These are phyloP conservation scores for Oscheius sp. DNA, from an alignment of 1,140 invertebrate genomes.

Conservation along the genomic window DNA sequence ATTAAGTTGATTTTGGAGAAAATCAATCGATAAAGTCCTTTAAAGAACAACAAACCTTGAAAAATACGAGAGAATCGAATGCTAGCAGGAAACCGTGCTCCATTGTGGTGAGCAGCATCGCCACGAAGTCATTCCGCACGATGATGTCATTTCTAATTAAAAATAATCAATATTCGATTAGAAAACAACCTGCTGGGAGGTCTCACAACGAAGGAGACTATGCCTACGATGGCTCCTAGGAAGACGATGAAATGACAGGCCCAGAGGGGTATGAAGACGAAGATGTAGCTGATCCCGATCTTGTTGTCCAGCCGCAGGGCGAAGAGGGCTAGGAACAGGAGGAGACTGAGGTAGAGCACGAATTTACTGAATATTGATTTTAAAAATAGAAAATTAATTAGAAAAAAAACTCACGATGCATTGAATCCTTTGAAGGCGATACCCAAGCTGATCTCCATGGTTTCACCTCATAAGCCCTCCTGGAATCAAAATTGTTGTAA, in stretches of 20 bases:
- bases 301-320: slow-evolving; percentile 79
- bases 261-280: slow-evolving; percentile 89
- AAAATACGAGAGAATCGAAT: slow-evolving; percentile 92
- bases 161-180: background rate
- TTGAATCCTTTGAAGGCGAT: slow-evolving; percentile 43
- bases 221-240: slow-evolving; percentile 80
- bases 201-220: slow-evolving; percentile 88
- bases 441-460: slow-evolving; percentile 40
- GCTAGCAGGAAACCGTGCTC: slow-evolving; percentile 88
- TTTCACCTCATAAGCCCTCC: too few relatives aligned
- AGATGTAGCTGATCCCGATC: slow-evolving; percentile 76
- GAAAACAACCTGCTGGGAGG: slow-evolving; percentile 78
- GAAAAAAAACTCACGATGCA: slow-evolving; percentile 34
- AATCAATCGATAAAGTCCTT: slow-evolving; percentile 66
- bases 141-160: slow-evolving; percentile 79
- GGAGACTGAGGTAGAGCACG: slow-evolving; percentile 84
- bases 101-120: slow-evolving; percentile 89
- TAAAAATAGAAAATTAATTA: slow-evolving; percentile 4
- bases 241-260: slow-evolving; percentile 91
- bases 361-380: slow-evolving; percentile 88
- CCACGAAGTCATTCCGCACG: slow-evolving; percentile 92
- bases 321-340: slow-evolving; percentile 84
- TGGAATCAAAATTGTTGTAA: too few relatives aligned
- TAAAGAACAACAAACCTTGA: slow-evolving; percentile 79
- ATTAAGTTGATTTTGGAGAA: background rate